These are phyloP conservation scores for Geophilus truncorum DNA, from an alignment of 2,888 invertebrate species.

Conservation along the genomic window DNA sequence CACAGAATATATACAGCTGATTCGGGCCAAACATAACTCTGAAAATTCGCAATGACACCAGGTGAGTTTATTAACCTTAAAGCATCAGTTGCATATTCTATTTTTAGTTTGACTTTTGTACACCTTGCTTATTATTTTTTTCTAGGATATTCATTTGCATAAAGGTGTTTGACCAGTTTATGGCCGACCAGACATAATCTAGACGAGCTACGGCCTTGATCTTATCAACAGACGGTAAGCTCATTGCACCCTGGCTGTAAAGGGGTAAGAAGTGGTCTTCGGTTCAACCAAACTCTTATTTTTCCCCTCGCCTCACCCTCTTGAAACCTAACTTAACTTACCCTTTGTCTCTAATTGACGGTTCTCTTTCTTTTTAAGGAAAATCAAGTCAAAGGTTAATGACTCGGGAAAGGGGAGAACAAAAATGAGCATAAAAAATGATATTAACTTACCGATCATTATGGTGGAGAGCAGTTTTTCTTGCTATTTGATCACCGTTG, in stretches of 20 bases:
- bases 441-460: conserved; percentile 51
- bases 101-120: conserved; percentile 13
- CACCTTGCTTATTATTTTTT: conserved; percentile 14
- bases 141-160: background rate
- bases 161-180: conserved; percentile 27
- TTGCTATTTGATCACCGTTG: conserved; percentile 53
- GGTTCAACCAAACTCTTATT: background rate
- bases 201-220: conserved; percentile 4
- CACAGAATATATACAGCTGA: conserved; percentile 55
- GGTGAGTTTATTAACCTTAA: background rate
- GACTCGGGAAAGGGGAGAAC: background rate
- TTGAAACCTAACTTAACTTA: background rate
- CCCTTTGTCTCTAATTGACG: background rate
- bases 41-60: conserved; percentile 33
- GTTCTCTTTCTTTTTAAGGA: background rate
- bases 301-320: background rate
- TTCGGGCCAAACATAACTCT: conserved; percentile 56
- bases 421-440: background rate
- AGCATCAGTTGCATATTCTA: background rate
- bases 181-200: conserved; percentile 13
- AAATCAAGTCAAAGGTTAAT: background rate
- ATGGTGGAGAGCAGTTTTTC: conserved; percentile 51
- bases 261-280: conserved; percentile 9
- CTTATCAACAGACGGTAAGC: conserved; percentile 5
- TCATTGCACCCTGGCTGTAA: conserved; percentile 4